phyloP scores from a whole-genome alignment of 2,113 vertebrate genomes.

The Seriola aureovittata region DNA sequence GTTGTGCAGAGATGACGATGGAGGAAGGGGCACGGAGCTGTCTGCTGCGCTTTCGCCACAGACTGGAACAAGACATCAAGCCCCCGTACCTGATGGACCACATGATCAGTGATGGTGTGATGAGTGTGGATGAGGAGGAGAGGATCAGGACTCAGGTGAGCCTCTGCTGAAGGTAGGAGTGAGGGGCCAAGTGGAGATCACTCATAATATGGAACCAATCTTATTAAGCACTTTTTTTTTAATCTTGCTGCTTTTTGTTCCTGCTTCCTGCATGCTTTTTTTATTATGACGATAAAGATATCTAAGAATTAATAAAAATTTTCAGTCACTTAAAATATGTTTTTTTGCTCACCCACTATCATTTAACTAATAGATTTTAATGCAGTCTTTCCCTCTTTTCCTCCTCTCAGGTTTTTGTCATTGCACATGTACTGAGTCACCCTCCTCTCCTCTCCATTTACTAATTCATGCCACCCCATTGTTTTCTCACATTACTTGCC shows the following conservation, averaged over 20 bases:
- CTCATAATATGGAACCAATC: neutral
- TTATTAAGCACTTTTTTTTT: too few relatives aligned
- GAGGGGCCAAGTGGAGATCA: neutral
- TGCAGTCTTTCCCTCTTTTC: too few relatives aligned
- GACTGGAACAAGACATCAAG: conserved; percentile 92
- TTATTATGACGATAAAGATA: neutral
- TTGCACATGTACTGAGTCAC: neutral
- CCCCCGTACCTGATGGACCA: conserved; percentile 93
- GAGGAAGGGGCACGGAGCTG: conserved; percentile 89
- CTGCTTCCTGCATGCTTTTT: too few relatives aligned
- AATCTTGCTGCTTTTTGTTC: too few relatives aligned
- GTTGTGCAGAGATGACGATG: conserved; percentile 79
- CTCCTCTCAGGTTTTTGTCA: neutral
- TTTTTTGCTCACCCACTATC: too few relatives aligned
- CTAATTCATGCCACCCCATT: neutral
- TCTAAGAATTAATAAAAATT: neutral
- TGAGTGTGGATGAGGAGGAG: conserved; percentile 90
- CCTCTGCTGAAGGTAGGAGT: neutral
- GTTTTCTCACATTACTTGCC: neutral
- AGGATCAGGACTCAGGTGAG: conserved; percentile 88
- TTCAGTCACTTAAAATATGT: too few relatives aligned
- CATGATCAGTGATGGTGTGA: conserved; percentile 91
- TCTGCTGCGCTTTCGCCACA: conserved; percentile 86
- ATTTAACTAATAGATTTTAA: too few relatives aligned
- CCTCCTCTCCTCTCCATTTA: neutral